phyloP scores from a whole-genome alignment of 2,113 vertebrate species.

The Daboia siamensis region DNA sequence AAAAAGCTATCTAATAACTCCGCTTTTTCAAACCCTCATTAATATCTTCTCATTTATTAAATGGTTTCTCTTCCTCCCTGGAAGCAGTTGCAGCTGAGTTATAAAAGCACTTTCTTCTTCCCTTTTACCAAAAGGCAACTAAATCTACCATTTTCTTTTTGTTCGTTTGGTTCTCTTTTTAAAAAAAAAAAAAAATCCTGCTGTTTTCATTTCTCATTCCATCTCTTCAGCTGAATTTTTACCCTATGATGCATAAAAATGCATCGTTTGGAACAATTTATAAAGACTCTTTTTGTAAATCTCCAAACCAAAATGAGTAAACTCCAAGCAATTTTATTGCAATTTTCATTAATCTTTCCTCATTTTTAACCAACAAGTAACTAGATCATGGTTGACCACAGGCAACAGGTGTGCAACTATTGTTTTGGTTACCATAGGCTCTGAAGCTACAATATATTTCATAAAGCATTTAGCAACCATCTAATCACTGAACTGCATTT shows the following conservation, averaged over 20 bases:
- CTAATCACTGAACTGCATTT: not conserved
- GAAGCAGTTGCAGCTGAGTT: not conserved
- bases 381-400: slow-evolving; percentile 1
- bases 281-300: slow-evolving; percentile 22
- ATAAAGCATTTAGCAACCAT: not conserved
- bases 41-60: slow-evolving; percentile 28
- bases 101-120: slow-evolving; percentile 21
- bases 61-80: not conserved
- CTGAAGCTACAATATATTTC: not conserved
- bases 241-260: not conserved
- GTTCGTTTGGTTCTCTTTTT: not conserved
- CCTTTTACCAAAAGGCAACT: not conserved
- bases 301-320: slow-evolving; percentile 18
- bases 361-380: not conserved
- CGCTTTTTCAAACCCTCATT: slow-evolving; percentile 11
- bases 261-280: slow-evolving; percentile 20
- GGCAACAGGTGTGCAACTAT: not conserved
- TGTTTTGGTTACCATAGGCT: slow-evolving; percentile 7
- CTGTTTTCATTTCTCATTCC: not conserved
- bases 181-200: not conserved
- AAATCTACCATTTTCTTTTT: not conserved
- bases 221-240: slow-evolving; percentile 28
- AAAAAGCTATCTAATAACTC: slow-evolving; percentile 5
- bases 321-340: not conserved
- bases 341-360: not conserved